Evolutionary conservation across 1,140 invertebrate species (phyloP), one percentile per base, ranked within the genome.

Genomic region (Plodia interpunctella): DNA sequence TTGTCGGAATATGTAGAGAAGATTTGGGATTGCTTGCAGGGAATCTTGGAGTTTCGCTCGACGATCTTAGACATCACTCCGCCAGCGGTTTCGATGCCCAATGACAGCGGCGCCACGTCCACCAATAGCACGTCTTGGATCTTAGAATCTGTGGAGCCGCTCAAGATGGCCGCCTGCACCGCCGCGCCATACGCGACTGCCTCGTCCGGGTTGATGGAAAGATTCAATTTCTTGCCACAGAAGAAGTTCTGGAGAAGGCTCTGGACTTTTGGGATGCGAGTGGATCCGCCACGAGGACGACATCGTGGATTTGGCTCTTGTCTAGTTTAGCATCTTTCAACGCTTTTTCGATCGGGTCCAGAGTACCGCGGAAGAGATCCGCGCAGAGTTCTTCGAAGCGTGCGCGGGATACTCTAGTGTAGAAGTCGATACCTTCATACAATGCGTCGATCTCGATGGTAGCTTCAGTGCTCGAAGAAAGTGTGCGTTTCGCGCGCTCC

Each of bases 281-380:
- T 95, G 0, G 94, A 94, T 1, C 94, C 94, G 25, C 94, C 94
- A 95, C 94, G 51, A 95, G 87, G 0, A 95, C 93, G 49, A 95
- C 92, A 63, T 95, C 94, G 72, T 25, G 21, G 6, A 25, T 25
- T 25, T 25, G 21, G 21, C 21, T 25, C 21, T 25, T 25, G 21
- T 25, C 92, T 60, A 94, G 62, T 75, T 94, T 94, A 32, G 94
- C 93, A 79, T 94, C 94, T 18, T 90, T 80, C 21, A 25, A 6
- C 2, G 21, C 21, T 6, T 25, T 25, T 6, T 25, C 21, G 6
- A 25, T 6, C 2, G 90, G 91, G 8, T 87, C 79, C 30, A 92
- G 71, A 5, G 91, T 92, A 11, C 84, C 87, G 32, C 91, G 73
- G 82, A 92, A 91, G 13, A 91, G 70, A 68, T 91, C 90, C 5